A percentile compares a stretch with the other conserved stretches of the same genome.
Conservation (phyloP, 2,113 vertebrate genomes). For the Rattus rattus region DNA sequence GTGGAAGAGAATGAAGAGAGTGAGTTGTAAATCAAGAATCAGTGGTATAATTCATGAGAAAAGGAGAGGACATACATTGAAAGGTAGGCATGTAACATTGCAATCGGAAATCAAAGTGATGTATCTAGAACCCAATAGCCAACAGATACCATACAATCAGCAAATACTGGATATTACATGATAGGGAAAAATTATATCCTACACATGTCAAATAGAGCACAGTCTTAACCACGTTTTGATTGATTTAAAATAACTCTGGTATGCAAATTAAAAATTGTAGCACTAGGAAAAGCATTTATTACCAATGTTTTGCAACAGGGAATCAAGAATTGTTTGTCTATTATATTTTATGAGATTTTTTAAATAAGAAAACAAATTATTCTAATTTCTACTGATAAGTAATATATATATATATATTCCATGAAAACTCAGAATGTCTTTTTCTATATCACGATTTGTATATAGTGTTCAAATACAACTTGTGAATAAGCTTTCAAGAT, state of each 20-base stretch:
- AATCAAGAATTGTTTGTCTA: not conserved
- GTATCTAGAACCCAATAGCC: fast-evolving
- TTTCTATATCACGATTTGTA: not conserved
- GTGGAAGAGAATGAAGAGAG: not conserved
- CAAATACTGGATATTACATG: not conserved
- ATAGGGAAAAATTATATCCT: not conserved
- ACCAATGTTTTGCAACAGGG: not conserved
- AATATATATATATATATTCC: not conserved
- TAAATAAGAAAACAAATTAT: not conserved
- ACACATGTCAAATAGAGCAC: not conserved
- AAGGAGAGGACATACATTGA: not conserved
- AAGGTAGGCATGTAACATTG: no score
- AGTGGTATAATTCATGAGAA: not conserved
- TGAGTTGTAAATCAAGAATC: not conserved
- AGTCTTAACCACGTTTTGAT: not conserved
- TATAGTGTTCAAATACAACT: not conserved
- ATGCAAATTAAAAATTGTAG: not conserved
- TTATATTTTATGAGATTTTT: not conserved
- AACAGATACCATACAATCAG: not conserved
- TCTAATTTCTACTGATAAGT: not conserved
- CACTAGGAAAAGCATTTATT: not conserved
- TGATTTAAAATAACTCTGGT: not conserved
- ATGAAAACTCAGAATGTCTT: not conserved
- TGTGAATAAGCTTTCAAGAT: not conserved
- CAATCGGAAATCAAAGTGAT: not conserved